Evolutionary conservation across 2,797 vertebrate genomes (phyloP).

Genomic region (Bradypus variegatus): DNA sequence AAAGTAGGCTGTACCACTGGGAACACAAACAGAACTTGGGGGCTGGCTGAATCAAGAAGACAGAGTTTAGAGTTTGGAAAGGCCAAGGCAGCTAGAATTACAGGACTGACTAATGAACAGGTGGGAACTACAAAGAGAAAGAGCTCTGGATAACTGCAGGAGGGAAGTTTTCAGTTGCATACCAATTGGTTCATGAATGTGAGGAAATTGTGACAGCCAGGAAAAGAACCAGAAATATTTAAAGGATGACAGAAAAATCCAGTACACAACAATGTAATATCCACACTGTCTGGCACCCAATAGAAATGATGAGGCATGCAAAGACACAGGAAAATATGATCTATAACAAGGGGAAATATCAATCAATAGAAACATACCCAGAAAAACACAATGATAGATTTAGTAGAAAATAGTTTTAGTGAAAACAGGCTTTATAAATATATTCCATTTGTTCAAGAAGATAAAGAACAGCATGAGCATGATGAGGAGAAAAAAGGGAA

Average conservation of each 20-base stretch:
- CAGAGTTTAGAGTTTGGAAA: not conserved
- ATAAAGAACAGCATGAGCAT: not conserved
- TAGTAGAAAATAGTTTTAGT: not conserved
- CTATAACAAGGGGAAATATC: not conserved
- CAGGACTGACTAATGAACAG: not conserved
- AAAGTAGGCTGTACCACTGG: not conserved
- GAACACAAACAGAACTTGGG: not conserved
- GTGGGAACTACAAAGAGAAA: not conserved
- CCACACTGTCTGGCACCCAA: not conserved
- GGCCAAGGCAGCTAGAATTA: not conserved
- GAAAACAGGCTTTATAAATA: not conserved
- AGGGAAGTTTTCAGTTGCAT: not conserved
- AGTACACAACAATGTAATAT: not conserved
- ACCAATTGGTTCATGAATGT: not conserved
- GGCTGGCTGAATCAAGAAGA: not conserved
- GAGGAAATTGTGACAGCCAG: not conserved
- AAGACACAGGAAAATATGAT: not conserved
- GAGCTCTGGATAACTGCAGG: not conserved
- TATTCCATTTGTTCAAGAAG: not conserved
- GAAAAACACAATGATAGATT: not conserved
- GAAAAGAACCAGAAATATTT: not conserved
- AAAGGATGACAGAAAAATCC: not conserved
- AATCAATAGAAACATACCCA: not conserved
- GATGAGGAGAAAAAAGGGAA: not conserved
- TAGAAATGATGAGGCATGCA: not conserved